These are phyloP conservation scores for Drosophila micromelanica DNA, from an alignment of 1,140 invertebrate species.

Conservation along the genomic window DNA sequence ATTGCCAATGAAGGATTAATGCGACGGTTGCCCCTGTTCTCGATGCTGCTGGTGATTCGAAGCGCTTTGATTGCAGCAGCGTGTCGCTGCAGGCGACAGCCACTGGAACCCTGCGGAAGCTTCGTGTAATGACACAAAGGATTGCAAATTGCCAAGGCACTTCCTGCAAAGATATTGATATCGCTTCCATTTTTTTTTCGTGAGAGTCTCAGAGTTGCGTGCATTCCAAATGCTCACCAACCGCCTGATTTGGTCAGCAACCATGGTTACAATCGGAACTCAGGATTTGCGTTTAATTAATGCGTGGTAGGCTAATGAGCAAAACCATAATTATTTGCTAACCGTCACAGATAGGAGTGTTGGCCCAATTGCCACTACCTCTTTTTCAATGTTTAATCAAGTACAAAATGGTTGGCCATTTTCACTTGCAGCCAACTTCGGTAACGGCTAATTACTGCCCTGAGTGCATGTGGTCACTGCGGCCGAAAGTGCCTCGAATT, in stretches of 20 bases:
- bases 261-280: constrained; percentile 25
- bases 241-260: constrained; percentile 6
- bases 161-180: constrained; percentile 79
- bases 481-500: constrained; percentile 6
- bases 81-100: constrained; percentile 68
- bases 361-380: constrained; percentile 10
- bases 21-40: constrained; percentile 30
- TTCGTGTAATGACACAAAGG: constrained; percentile 83
- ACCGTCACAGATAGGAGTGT: constrained; percentile 22
- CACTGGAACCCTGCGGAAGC: constrained; percentile 63
- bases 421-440: constrained; percentile 28
- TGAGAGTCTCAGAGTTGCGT: constrained; percentile 13
- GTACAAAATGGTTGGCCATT: constrained; percentile 52
- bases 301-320: constrained; percentile 58
- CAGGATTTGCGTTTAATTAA: constrained; percentile 54
- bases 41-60: constrained; percentile 53
- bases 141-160: constrained; percentile 80
- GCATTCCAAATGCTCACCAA: background rate
- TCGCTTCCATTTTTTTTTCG: constrained; percentile 20
- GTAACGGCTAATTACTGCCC: constrained; percentile 20
- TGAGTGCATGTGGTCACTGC: background rate
- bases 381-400: constrained; percentile 70
- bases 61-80: constrained; percentile 74
- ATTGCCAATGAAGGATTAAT: constrained; percentile 83
- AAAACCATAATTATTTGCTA: constrained; percentile 65